These are phyloP conservation scores for Lasioglossum lativentre DNA, from an alignment of 2,888 invertebrate genomes.

Conservation along the genomic window DNA sequence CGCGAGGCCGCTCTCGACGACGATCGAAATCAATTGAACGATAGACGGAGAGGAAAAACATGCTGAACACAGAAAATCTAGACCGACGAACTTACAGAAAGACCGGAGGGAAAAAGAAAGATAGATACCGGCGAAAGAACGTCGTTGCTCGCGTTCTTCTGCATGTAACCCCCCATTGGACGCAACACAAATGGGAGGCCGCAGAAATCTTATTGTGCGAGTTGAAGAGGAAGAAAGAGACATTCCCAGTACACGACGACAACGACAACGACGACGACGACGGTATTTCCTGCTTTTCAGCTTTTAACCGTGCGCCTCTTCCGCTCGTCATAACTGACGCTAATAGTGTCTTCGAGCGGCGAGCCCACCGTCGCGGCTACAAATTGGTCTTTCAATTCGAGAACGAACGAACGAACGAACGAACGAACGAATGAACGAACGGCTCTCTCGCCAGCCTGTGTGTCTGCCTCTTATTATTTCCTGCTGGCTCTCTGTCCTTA, in stretches of 20 bases:
- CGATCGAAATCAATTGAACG: slow-evolving; percentile 32
- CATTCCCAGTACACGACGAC: neutral
- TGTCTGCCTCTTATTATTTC: slow-evolving; percentile 50
- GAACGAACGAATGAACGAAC: slow-evolving; percentile 7
- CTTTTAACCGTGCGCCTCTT: slow-evolving; percentile 35
- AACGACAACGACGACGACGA: neutral
- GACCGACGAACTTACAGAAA: neutral
- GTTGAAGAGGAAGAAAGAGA: neutral
- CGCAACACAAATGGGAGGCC: slow-evolving; percentile 9
- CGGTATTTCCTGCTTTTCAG: slow-evolving; percentile 41
- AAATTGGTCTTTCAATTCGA: slow-evolving; percentile 66
- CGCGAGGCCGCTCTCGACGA: slow-evolving; percentile 19
- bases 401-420: slow-evolving; percentile 45
- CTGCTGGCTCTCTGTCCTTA: slow-evolving; percentile 36
- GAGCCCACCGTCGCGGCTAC: slow-evolving; percentile 44
- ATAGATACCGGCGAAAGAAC: neutral
- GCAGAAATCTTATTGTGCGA: slow-evolving; percentile 16
- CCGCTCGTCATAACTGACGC: slow-evolving; percentile 58
- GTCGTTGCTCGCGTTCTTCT: neutral
- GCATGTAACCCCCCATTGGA: neutral
- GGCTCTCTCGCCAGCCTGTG: slow-evolving; percentile 24
- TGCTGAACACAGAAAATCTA: neutral
- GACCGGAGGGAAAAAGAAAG: neutral
- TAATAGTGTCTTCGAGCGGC: slow-evolving; percentile 59
- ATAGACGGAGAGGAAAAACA: neutral